Evolutionary conservation across 2,113 vertebrate species (phyloP), one percentile per base, ranked within the genome.

Genomic region (Saccopteryx bilineata): DNA sequence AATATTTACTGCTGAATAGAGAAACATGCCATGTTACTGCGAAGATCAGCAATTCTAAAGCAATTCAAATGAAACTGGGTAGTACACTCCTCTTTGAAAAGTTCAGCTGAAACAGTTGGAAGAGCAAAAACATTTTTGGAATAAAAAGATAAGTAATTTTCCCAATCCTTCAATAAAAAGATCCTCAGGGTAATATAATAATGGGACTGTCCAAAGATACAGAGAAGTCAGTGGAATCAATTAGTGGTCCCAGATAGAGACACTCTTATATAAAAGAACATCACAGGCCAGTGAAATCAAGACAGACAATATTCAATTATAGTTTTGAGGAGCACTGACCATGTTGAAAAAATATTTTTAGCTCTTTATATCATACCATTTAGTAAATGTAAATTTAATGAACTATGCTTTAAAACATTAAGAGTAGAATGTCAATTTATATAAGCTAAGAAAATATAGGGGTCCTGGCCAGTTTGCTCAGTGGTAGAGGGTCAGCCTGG

Each of bases 91-190:
- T 63, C 63, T 91, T 48, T 71, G 23, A 24, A 72, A 79, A 88
- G 65, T 92, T 74, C 50, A 84, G 52, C 1, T 14, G 58, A 74
- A 88, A 92, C 5, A 18, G 33, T 4, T 80, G 58, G 50, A 84
- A 92, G 74, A 92, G 31, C 50, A 85, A 88, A 90, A 68, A 82
- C 18, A 50, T 39, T 66, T 95, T 80, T 74, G 31, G 50, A 92
- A 92, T 92, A 84, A 60, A 91, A 90, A 68, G 82, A 78, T 87
- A 56, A 91, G 26, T 5, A 92, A 94, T 52, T 69, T 89, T 31
- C n/a, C 74, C 48, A 83, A 87, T 69, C 23, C 60, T 39, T 65
- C 65, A 80, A 75, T 81, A 54, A 76, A 71, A 82, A 12, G 17
- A 4, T 81, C 66, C 52, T 68, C 74, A 80, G 76, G 60, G 75